A percentile compares a stretch with the other conserved stretches of the same genome.
phyloP scores from a whole-genome alignment of 2,113 vertebrate species.

The Chlorodrepanis virens region DNA sequence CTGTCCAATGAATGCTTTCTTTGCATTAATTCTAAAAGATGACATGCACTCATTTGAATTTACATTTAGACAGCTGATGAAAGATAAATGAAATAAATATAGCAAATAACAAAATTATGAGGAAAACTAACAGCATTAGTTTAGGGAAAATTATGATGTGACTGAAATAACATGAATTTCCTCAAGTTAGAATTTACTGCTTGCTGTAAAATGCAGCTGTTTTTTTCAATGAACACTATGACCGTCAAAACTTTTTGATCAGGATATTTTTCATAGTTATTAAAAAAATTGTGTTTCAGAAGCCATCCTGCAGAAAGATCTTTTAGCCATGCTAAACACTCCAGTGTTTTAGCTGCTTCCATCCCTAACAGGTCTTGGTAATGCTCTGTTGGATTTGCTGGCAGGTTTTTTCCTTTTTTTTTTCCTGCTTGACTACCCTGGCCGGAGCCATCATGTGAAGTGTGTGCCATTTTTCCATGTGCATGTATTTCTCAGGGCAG shows the following conservation, averaged over 20 bases:
- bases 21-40: not conserved
- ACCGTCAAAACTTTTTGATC: not conserved
- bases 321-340: not conserved
- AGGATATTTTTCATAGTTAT: not conserved
- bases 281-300: not conserved
- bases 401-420: not conserved
- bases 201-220: not conserved
- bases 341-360: not conserved
- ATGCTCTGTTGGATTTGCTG: not conserved
- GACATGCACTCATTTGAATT: not conserved
- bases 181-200: not conserved
- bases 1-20: not conserved
- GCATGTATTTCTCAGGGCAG: not conserved
- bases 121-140: not conserved
- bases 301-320: not conserved
- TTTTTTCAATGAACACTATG: not conserved
- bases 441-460: not conserved
- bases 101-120: not conserved
- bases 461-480: not conserved
- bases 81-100: not conserved
- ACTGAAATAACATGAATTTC: not conserved
- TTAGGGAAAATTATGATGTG: not conserved
- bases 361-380: not conserved
- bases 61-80: slow-evolving; percentile 1
- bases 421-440: not conserved